Base-by-base conservation (phyloP, 2,113 vertebrate genomes). In the Balaenoptera acutorostrata region DNA sequence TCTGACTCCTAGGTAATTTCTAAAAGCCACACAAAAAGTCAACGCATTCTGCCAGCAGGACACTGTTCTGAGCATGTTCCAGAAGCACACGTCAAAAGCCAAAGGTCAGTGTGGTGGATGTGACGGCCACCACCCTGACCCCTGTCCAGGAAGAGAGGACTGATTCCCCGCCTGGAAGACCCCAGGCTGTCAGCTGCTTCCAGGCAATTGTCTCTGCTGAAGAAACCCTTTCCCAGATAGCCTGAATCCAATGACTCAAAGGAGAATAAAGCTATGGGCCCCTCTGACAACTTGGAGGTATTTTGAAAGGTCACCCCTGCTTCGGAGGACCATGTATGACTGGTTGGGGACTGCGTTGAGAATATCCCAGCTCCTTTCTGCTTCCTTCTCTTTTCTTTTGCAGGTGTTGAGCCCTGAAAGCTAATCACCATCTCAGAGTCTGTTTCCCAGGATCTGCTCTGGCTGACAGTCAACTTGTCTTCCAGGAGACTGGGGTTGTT, bases 261-360 rank as follows among this genome's bases (percentile, higher is more conserved):
- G 36, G 39, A 82, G 63, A 55, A 41, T 20, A 18, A 71, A 80
- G n/a, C 1, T 8, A 23, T 3, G 20, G 15, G 3, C 27, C n/a
- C 29, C 41, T 31, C 68, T 0, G 12, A 39, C 52, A 71, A 18
- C 44, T 41, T 0, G 1, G 20, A 78, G 25, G 4, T 29, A 6
- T 39, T 63, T 44, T 18, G 18, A 61, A 86, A 55, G 31, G 25
- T 88, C 44, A 36, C 57, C 12, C 2, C 18, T 5, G 49, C 10
- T 17, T 41, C 63, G 9, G 31, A 49, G 59, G 7, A 41, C 21
- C 46, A 13, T 3, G 39, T 1, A 27, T 55, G 25, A 25, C 21
- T 12, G 9, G 25, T 15, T 59, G 88, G 44, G 25, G 49, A 27
- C 15, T 3, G 14, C 15, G 5, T 6, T 15, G 25, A 55, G 44